A percentile compares a stretch with the other conserved stretches of the same genome.
phyloP scores from a whole-genome alignment of 2,888 invertebrate species.

The Cataglyphis altisquamis region DNA sequence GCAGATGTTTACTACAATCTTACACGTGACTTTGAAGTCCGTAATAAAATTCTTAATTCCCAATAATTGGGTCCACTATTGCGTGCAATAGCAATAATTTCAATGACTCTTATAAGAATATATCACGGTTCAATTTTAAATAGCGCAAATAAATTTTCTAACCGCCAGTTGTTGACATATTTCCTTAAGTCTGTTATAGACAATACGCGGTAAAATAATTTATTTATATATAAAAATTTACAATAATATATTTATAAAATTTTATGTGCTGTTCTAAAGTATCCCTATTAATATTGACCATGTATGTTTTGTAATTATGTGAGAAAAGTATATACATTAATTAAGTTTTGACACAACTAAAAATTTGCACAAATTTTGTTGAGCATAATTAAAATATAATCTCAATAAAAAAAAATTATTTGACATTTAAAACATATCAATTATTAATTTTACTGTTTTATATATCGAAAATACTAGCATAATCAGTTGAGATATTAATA shows the following conservation, averaged over 20 bases:
- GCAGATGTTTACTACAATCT: background rate
- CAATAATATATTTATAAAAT: too few species aligned
- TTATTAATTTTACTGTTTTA: slow-evolving; percentile 18
- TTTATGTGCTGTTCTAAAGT: too few species aligned
- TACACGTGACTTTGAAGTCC: background rate
- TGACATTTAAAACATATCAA: background rate
- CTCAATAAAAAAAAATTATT: slow-evolving; percentile 6
- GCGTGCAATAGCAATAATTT: background rate
- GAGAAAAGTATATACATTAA: background rate
- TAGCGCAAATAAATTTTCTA: background rate
- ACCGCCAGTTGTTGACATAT: background rate
- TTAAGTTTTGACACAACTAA: background rate
- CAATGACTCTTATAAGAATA: background rate
- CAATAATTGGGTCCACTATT: background rate
- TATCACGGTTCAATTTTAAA: background rate
- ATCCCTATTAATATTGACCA: background rate
- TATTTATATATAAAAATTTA: too few species aligned
- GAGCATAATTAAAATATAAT: background rate
- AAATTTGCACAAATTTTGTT: background rate
- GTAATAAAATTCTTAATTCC: background rate
- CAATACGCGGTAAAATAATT: too few species aligned
- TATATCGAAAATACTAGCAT: background rate
- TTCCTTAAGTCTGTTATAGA: background rate
- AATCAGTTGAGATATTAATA: slow-evolving; percentile 22
- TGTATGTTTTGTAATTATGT: background rate